These are phyloP conservation scores for Listrodromus nycthemerus DNA, from an alignment of 2,888 invertebrate species.

Conservation along the genomic window DNA sequence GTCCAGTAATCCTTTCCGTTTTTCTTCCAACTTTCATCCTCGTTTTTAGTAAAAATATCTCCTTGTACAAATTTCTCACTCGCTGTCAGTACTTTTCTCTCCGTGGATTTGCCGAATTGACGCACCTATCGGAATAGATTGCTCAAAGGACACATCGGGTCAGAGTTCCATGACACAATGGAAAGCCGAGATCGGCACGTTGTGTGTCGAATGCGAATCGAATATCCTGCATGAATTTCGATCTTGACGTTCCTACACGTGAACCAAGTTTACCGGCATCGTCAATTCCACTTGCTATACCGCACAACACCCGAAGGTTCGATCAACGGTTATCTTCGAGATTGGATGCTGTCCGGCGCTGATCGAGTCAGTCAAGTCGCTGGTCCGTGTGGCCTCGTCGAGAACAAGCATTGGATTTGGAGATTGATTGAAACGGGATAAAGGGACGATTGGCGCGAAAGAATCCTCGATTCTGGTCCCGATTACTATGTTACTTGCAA, in stretches of 20 bases:
- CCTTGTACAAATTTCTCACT: conserved; percentile 1
- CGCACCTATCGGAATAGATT: neutral
- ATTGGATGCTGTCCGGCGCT: conserved; percentile 31
- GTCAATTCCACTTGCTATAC: conserved; percentile 20
- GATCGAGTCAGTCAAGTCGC: conserved; percentile 3
- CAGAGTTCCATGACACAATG: neutral
- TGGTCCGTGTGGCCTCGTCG: neutral
- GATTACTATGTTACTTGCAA: neutral
- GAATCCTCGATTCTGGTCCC: neutral
- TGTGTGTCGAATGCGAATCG: conserved; percentile 26
- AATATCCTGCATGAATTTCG: conserved; percentile 29
- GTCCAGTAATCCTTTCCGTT: conserved; percentile 7
- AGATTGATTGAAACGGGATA: conserved; percentile 1
- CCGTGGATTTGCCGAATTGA: conserved; percentile 19
- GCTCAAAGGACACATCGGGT: neutral
- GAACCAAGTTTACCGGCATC: neutral
- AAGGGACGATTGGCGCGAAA: neutral
- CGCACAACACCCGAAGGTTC: conserved; percentile 4
- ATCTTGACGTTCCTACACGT: neutral
- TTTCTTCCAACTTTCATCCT: conserved; percentile 12
- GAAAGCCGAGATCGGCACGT: conserved; percentile 33
- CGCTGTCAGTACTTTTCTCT: conserved; percentile 10
- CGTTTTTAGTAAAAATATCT: conserved; percentile 4
- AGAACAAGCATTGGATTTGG: conserved; percentile 13
- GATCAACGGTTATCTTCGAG: conserved; percentile 47